Percentiles rank a stretch among this genome's conserved stretches.
Evolutionary conservation across 2,797 vertebrate species (phyloP).

Genomic region (Muscicapa striata): DNA sequence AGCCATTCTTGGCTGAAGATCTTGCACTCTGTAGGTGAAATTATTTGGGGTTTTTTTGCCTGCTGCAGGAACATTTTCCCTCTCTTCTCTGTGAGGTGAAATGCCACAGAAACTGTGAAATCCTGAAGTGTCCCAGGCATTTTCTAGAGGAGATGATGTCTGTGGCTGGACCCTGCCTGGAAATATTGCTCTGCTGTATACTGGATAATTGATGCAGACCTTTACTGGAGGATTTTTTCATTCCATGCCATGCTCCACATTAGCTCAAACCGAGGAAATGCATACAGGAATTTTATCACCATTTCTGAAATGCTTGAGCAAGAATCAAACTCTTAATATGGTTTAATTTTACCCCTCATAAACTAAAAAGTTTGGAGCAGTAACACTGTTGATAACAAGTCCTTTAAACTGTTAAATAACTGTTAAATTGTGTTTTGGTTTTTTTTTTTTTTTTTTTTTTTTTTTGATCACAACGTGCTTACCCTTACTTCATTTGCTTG

Average conservation of each 20-base stretch:
- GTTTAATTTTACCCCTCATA: background rate
- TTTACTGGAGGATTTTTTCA: background rate
- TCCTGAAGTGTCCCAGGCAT: background rate
- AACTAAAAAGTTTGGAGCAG: background rate
- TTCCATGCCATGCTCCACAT: background rate
- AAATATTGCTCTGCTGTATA: background rate
- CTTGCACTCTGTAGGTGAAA: slow-evolving; percentile 43
- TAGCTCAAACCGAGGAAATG: background rate
- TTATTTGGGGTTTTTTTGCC: background rate
- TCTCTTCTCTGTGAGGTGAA: background rate
- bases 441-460: background rate
- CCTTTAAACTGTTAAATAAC: background rate
- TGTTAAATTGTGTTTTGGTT: background rate
- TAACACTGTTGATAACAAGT: background rate
- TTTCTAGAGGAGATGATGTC: background rate
- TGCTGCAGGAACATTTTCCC: background rate
- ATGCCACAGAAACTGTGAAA: background rate
- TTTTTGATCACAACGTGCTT: background rate
- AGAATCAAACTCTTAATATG: background rate
- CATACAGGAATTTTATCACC: background rate
- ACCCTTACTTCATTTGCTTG: background rate
- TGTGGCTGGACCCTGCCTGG: background rate
- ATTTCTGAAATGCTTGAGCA: background rate
- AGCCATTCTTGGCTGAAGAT: slow-evolving; percentile 45
- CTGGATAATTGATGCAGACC: background rate